These are phyloP conservation scores for Eupleurogrammus muticus DNA, from an alignment of 2,797 vertebrate genomes.

Conservation along the genomic window DNA sequence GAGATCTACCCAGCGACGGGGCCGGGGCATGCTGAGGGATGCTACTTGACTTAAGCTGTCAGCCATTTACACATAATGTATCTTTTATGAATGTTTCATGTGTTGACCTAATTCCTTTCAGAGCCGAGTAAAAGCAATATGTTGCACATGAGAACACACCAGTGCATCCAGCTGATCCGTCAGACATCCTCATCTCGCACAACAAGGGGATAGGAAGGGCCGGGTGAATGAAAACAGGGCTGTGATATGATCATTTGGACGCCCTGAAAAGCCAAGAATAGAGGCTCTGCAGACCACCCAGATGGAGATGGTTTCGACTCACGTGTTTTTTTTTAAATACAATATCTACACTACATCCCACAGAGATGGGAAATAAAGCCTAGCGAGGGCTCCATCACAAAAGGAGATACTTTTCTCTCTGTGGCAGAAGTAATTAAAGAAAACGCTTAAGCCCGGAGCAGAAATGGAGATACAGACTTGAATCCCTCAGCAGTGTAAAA, in stretches of 20 bases:
- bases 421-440: constrained; percentile 69
- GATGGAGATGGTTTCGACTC: constrained; percentile 37
- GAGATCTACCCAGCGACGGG: constrained; percentile 60
- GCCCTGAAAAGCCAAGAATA: constrained; percentile 18
- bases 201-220: constrained; percentile 8
- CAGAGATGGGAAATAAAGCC: constrained; percentile 26
- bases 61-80: constrained; percentile 75
- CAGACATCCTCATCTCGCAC: constrained; percentile 36
- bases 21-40: constrained; percentile 30
- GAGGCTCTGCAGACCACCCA: constrained; percentile 15
- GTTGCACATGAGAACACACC: constrained; percentile 68
- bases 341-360: constrained; percentile 50
- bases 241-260: constrained; percentile 46
- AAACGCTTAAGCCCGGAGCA: constrained; percentile 49
- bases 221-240: constrained; percentile 28
- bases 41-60: constrained; percentile 69
- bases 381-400: constrained; percentile 25
- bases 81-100: constrained; percentile 83
- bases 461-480: constrained; percentile 40
- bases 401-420: constrained; percentile 45
- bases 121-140: constrained; percentile 72
- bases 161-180: constrained; percentile 69
- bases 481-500: constrained; percentile 41
- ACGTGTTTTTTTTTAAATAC: constrained; percentile 29
- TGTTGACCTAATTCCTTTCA: constrained; percentile 83